phyloP scores from a whole-genome alignment of 2,888 invertebrate genomes.

The Chymomyza procnemis region DNA sequence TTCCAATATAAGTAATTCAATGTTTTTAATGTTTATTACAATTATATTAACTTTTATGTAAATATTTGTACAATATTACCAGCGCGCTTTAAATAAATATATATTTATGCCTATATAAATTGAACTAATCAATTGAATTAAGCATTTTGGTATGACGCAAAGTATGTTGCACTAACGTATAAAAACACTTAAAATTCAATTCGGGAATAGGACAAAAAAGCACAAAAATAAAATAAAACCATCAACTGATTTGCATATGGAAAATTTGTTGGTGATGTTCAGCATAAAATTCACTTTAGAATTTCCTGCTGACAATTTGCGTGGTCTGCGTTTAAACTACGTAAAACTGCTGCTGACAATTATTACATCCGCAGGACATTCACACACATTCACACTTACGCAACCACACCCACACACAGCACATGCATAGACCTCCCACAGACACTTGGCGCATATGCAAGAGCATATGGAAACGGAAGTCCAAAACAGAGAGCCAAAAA shows the following conservation, averaged over 20 bases:
- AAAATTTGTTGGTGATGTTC: conserved; percentile 30
- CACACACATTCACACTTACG: conserved; percentile 25
- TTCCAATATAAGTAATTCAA: not conserved
- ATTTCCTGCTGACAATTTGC: conserved; percentile 58
- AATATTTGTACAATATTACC: not conserved
- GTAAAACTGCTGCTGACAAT: conserved; percentile 66
- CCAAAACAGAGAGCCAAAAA: conserved; percentile 23
- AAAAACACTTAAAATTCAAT: conserved; percentile 47
- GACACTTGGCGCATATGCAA: conserved; percentile 14
- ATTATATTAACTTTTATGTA: not conserved
- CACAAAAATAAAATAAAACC: not conserved
- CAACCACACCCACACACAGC: conserved; percentile 7
- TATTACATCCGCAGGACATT: conserved; percentile 68
- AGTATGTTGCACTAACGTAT: conserved; percentile 28
- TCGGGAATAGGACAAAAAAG: conserved; percentile 25
- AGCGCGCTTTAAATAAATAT: not conserved
- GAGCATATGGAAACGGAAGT: conserved; percentile 40
- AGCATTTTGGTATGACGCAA: conserved; percentile 31
- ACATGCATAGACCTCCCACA: conserved; percentile 13
- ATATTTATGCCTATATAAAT: not conserved
- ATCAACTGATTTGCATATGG: conserved; percentile 14
- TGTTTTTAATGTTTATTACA: not conserved
- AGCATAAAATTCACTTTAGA: conserved; percentile 63
- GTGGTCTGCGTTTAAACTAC: conserved; percentile 59
- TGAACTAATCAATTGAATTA: conserved; percentile 31